phyloP scores from a whole-genome alignment of 2,888 invertebrate species.

The Athalia rosae region DNA sequence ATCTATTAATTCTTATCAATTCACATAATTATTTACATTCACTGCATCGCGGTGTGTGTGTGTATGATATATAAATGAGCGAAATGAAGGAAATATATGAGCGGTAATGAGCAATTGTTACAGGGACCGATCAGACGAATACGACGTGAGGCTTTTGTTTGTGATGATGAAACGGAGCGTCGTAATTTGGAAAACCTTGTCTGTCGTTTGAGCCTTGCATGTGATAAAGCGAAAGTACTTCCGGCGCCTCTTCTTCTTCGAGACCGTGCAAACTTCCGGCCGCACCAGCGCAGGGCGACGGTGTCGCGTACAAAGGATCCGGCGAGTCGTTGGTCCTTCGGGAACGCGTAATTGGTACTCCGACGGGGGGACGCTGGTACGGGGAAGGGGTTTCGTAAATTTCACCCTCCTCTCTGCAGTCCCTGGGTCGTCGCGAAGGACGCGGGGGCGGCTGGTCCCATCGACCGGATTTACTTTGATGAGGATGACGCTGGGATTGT shows the following conservation, averaged over 20 bases:
- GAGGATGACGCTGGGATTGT: conserved; percentile 67
- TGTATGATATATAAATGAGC: too few relatives aligned
- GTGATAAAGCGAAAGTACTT: conserved; percentile 66
- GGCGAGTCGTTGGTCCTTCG: conserved; percentile 29
- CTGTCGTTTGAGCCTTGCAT: conserved; percentile 56
- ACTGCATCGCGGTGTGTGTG: too few relatives aligned
- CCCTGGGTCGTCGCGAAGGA: conserved; percentile 55
- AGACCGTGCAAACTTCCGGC: too few relatives aligned
- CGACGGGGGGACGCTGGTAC: conserved; percentile 55
- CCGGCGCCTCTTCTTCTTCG: conserved; percentile 63
- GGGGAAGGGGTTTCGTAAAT: conserved; percentile 66
- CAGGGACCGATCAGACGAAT: conserved; percentile 63
- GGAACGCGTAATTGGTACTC: background rate
- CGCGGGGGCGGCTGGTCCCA: conserved; percentile 43
- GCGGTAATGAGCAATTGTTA: background rate
- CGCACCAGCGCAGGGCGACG: too few relatives aligned
- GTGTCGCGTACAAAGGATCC: conserved; percentile 45
- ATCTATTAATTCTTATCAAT: too few relatives aligned
- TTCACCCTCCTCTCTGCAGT: conserved; percentile 49
- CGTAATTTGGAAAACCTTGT: conserved; percentile 55
- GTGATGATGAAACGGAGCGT: conserved; percentile 53
- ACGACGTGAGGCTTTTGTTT: conserved; percentile 70
- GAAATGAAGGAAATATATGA: background rate
- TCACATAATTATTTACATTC: too few relatives aligned
- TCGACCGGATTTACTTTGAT: background rate